These are phyloP conservation scores for Dryococelus australis DNA, from an alignment of 2,888 invertebrate species.

Conservation along the genomic window DNA sequence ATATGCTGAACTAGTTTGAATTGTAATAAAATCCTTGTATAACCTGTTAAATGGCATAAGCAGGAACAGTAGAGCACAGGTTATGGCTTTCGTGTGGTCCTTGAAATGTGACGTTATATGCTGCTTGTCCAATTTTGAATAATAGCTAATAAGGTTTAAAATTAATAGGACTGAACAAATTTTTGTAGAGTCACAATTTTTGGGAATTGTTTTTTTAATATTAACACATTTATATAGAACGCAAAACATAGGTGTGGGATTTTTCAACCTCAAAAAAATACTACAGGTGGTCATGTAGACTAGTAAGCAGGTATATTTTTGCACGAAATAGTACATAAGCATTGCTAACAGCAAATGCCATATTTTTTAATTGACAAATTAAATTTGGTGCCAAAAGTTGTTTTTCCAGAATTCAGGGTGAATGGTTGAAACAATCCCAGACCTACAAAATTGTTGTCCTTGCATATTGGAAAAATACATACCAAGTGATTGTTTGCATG, in stretches of 20 bases:
- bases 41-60: neutral
- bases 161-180: slow-evolving; percentile 10
- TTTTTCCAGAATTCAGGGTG: slow-evolving; percentile 6
- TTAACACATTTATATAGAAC: slow-evolving; percentile 11
- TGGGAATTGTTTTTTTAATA: slow-evolving; percentile 10
- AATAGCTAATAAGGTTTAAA: slow-evolving; percentile 17
- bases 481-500: neutral
- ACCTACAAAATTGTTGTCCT: slow-evolving; percentile 16
- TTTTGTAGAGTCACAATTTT: slow-evolving; percentile 4
- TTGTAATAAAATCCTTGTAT: slow-evolving; percentile 8
- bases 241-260: neutral
- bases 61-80: neutral
- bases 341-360: slow-evolving; percentile 11
- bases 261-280: slow-evolving; percentile 10
- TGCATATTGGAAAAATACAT: neutral
- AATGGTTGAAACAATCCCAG: slow-evolving; percentile 10
- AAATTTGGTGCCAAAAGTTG: slow-evolving; percentile 16
- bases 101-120: slow-evolving; percentile 16
- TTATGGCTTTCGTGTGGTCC: slow-evolving; percentile 9
- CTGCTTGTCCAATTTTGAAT: slow-evolving; percentile 28
- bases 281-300: neutral
- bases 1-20: slow-evolving; percentile 5
- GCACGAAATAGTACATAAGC: neutral
- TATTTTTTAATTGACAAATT: slow-evolving; percentile 8
- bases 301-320: slow-evolving; percentile 9